phyloP scores from a whole-genome alignment of 2,797 vertebrate genomes.

The Austrolebias charrua region DNA sequence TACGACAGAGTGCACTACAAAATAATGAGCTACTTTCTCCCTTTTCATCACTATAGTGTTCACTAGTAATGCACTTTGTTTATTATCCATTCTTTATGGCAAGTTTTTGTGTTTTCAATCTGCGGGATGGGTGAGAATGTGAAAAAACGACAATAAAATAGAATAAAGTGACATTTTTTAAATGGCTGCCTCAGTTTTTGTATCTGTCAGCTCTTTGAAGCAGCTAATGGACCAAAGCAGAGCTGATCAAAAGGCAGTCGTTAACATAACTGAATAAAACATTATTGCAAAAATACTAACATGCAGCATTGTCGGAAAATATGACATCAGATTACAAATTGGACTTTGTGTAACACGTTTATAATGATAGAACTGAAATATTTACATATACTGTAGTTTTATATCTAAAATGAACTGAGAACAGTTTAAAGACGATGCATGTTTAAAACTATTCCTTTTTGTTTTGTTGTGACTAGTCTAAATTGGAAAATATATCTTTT shows the following conservation, averaged over 20 bases:
- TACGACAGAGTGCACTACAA: conserved; percentile 46
- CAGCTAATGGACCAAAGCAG: conserved; percentile 34
- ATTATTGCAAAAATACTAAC: conserved; percentile 12
- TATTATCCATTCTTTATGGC: conserved; percentile 29
- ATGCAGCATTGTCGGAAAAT: background rate
- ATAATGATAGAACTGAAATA: no score
- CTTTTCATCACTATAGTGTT: conserved; percentile 41
- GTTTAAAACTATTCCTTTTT: no score
- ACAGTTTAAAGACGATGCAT: no score
- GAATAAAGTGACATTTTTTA: conserved; percentile 12
- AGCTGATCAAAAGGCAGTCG: conserved; percentile 19
- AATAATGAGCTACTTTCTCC: conserved; percentile 62
- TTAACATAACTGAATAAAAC: conserved; percentile 12
- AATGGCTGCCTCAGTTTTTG: conserved; percentile 9
- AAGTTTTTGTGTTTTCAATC: conserved; percentile 25
- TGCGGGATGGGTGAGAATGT: conserved; percentile 23
- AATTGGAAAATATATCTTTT: no score
- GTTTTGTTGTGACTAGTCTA: no score
- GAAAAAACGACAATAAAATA: conserved; percentile 21
- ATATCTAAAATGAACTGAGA: no score
- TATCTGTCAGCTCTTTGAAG: conserved; percentile 18
- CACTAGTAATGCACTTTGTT: conserved; percentile 39
- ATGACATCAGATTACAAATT: conserved; percentile 5
- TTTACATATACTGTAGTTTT: no score
- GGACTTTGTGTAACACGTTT: background rate